phyloP scores from a whole-genome alignment of 1,140 invertebrate species.

The Phocides pigmalion region DNA sequence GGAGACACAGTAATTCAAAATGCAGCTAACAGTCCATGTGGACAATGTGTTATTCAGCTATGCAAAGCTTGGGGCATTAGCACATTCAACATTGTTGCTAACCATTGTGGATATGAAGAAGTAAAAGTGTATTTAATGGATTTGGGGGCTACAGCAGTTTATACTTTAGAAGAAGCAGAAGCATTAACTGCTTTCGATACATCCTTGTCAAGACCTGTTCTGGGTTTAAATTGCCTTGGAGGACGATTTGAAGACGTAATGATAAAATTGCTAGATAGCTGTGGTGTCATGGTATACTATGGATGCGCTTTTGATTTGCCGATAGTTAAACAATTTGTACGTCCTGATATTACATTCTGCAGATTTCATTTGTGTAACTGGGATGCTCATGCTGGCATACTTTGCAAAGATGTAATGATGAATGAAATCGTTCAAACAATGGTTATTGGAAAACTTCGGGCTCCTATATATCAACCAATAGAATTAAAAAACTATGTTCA shows the following conservation, averaged over 20 bases:
- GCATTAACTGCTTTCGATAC: slow-evolving; percentile 87
- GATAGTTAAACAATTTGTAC: slow-evolving; percentile 92
- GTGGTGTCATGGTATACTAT: slow-evolving; percentile 95
- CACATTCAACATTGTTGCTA: slow-evolving; percentile 94
- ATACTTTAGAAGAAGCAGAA: slow-evolving; percentile 94
- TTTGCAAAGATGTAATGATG: slow-evolving; percentile 88
- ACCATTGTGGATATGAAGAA: slow-evolving; percentile 88
- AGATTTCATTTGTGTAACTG: slow-evolving; percentile 97
- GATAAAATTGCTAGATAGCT: slow-evolving; percentile 87
- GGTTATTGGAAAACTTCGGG: slow-evolving; percentile 87
- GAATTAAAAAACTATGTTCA: slow-evolving; percentile 89
- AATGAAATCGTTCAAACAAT: slow-evolving; percentile 89
- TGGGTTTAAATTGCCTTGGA: slow-evolving; percentile 97
- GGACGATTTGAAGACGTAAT: slow-evolving; percentile 95
- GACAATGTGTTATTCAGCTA: slow-evolving; percentile 96
- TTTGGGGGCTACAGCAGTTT: slow-evolving; percentile 92
- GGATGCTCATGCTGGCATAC: slow-evolving; percentile 83
- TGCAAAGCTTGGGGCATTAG: slow-evolving; percentile 89
- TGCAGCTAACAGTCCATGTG: slow-evolving; percentile 97
- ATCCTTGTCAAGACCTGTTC: slow-evolving; percentile 87
- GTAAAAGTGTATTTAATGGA: slow-evolving; percentile 87
- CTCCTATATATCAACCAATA: slow-evolving; percentile 88
- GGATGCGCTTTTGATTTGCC: slow-evolving; percentile 97
- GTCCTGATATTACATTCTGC: slow-evolving; percentile 91
- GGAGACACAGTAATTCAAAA: slow-evolving; percentile 94